Conservation (phyloP, 92 coral and sea anemone species). For the Parazoanthus darwini region DNA sequence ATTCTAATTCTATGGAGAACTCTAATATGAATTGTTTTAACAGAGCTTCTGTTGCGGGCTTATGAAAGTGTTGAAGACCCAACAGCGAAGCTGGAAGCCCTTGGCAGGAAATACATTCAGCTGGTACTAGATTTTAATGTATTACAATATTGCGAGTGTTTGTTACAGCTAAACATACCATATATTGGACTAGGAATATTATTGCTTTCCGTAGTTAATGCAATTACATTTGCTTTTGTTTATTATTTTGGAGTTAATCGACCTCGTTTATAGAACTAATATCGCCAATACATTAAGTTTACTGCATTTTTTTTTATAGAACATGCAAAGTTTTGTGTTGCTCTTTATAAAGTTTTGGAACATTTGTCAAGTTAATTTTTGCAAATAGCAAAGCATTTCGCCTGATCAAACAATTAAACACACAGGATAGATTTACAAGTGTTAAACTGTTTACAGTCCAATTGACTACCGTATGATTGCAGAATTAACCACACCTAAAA, state of each 20-base stretch:
- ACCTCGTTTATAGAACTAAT: neutral
- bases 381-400: too few relatives aligned
- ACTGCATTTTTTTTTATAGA: too few relatives aligned
- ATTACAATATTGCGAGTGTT: too few relatives aligned
- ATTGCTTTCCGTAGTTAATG: neutral
- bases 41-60: slow-evolving; percentile 74
- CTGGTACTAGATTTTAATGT: slow-evolving; percentile 56
- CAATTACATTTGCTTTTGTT: neutral
- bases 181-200: neutral
- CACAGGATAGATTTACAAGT: too few relatives aligned
- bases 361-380: neutral
- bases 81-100: slow-evolving; percentile 79
- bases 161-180: neutral
- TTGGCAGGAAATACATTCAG: slow-evolving; percentile 84
- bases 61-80: slow-evolving; percentile 71
- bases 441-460: neutral
- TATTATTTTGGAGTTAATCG: neutral
- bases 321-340: neutral
- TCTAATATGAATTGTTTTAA: neutral
- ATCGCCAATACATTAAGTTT: too few relatives aligned
- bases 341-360: neutral
- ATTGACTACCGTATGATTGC: neutral
- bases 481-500: neutral
- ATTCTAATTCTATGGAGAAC: neutral
- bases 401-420: too few relatives aligned